A percentile compares a stretch with the other conserved stretches of the same genome.
Conservation (phyloP, 2,113 vertebrate genomes). For the Embiotoca jacksoni region DNA sequence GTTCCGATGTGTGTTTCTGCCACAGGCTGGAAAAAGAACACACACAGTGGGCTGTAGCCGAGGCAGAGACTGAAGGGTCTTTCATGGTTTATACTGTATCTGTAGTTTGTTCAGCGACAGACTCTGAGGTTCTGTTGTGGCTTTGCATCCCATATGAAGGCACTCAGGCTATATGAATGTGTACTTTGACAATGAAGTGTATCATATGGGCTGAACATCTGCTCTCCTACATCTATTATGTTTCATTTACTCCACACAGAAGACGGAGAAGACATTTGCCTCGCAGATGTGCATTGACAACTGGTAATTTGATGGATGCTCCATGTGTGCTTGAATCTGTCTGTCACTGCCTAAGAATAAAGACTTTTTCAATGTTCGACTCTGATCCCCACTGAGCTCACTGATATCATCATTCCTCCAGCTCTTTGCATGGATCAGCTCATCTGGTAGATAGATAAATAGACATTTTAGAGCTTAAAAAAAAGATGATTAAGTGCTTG, state of each 20-base stretch:
- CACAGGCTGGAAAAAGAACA: constrained; percentile 51
- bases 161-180: constrained; percentile 51
- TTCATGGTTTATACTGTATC: constrained; percentile 64
- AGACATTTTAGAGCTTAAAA: not conserved
- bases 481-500: not conserved
- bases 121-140: constrained; percentile 70
- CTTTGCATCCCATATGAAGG: constrained; percentile 50
- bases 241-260: constrained; percentile 42
- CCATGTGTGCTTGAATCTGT: constrained; percentile 41
- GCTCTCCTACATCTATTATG: constrained; percentile 61
- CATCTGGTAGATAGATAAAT: constrained; percentile 12
- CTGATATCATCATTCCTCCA: constrained; percentile 36
- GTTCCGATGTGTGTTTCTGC: constrained; percentile 49
- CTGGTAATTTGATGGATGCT: constrained; percentile 54
- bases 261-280: constrained; percentile 33
- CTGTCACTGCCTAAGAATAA: constrained; percentile 18
- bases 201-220: constrained; percentile 62
- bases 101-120: constrained; percentile 67
- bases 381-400: constrained; percentile 16
- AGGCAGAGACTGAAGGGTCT: constrained; percentile 65
- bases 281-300: constrained; percentile 58
- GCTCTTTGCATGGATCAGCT: not conserved
- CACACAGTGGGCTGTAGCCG: constrained; percentile 44
- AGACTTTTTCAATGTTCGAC: constrained; percentile 8
- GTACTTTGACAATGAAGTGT: constrained; percentile 40